Percentiles rank a stretch among this genome's conserved stretches.
phyloP scores from a whole-genome alignment of 2,888 invertebrate genomes.

The Noctua pronuba region DNA sequence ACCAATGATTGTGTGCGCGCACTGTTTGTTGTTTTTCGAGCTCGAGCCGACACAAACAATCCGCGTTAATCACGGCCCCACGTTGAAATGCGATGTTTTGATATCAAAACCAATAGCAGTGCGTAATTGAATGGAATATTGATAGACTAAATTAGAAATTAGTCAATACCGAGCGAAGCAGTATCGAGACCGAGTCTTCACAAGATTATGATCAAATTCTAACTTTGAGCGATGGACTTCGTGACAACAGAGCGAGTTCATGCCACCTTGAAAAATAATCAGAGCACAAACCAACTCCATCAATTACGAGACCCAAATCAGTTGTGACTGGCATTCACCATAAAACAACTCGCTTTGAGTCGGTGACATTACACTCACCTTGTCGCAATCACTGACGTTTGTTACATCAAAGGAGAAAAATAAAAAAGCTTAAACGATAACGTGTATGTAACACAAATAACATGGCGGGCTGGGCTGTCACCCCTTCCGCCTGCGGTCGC shows the following conservation, averaged over 20 bases:
- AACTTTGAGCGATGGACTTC: constrained; percentile 28
- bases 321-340: constrained; percentile 28
- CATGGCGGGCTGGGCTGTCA: constrained; percentile 55
- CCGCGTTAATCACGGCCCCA: constrained; percentile 56
- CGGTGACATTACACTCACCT: constrained; percentile 44
- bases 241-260: constrained; percentile 29
- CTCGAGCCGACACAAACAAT: constrained; percentile 59
- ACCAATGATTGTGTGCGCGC: constrained; percentile 56
- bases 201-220: constrained; percentile 24
- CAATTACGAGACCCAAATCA: constrained; percentile 47
- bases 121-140: constrained; percentile 50
- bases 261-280: constrained; percentile 47
- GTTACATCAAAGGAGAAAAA: constrained; percentile 61
- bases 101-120: constrained; percentile 51
- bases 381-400: constrained; percentile 56
- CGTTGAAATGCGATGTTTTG: constrained; percentile 50
- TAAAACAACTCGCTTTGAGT: constrained; percentile 37
- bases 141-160: constrained; percentile 38
- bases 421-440: constrained; percentile 62
- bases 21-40: constrained; percentile 65
- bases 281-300: constrained; percentile 32
- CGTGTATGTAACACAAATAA: constrained; percentile 62
- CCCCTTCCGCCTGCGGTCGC: constrained; percentile 67
- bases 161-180: constrained; percentile 12
- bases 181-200: background rate